Base-by-base conservation (phyloP, 2,888 invertebrate genomes). In the Diploptera punctata region DNA sequence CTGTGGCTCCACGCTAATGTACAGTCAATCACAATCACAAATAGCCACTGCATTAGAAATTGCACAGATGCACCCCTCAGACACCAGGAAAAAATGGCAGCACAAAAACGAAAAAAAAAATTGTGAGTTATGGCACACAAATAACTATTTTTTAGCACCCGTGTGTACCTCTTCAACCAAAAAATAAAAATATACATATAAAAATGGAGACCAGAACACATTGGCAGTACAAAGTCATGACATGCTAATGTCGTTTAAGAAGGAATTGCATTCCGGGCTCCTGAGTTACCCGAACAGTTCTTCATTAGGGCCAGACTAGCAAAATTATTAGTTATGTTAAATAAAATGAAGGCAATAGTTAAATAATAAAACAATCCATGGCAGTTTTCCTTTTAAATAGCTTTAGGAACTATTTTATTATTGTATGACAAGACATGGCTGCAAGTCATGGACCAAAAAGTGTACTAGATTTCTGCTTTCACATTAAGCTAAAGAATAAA, bases 121-220 rank as follows among this genome's bases (percentile, higher is more conserved):
- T 18, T 33, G 21, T 52, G 68, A 70, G 70, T 70, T 74, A 74
- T 74, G 74, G 74, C 74, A 74, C 74, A 71, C 71, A 71, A 68
- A 71, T 71, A 70, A 62, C 54, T 68, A 68, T 70, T 65, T 65
- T 67, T 62, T 73, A 74, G 74, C 74, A 74, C 74, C 74, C 61
- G 65, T 74, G 74, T 71, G 71, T 71, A 68, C 62, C 60, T 61
- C 60, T 68, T 67, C 67, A 67, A 67, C 60, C 54, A 72, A 68
- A 72, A 67, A 61, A 47, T 60, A 67, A 47, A 67, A 38, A 65
- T 44, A 65, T 24, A 44, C 47, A 65, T 47, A 21, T n/a, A 68
- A 43, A 68, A 68, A 33, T 68, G 68, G 68, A 68, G 68, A 68
- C 68, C 68, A 68, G 68, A 68, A 68, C 38, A 68, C 68, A 52